Evolutionary conservation across 2,888 invertebrate genomes (phyloP), one percentile per base, ranked within the genome.

Genomic region (Zele albiditarsus): DNA sequence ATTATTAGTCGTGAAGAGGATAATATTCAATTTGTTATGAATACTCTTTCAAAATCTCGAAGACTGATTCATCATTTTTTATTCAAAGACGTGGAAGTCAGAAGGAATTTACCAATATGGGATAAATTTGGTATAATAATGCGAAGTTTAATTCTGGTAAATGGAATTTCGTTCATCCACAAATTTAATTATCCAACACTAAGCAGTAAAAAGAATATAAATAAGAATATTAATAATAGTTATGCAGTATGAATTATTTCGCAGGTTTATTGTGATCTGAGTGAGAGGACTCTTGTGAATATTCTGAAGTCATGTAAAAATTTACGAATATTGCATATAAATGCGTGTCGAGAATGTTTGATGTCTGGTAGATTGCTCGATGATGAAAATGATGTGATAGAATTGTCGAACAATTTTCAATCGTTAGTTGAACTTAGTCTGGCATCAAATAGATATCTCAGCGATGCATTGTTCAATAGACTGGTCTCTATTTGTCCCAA

Each of bases 331-430:
- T 89, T 95, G 23, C 91, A 92, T 66, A 91, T 95, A 70, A 91
- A 92, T 78, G 91, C 91, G 72, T 95, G 94, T 82, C 92, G 93
- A 82, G 93, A 94, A 74, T 90, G 95, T 25, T 93, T 95, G 78
- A 95, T 95, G 94, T 93, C 94, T 1, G 95, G 95, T 2, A 91
- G 92, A 16, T 89, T 95, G 57, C 85, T 95, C 57, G 93, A 93
- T 82, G 91, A 92, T 38, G 90, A 91, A 67, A 89, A 91, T 14
- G 93, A 94, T 80, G 90, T 92, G 1, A 88, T 91, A 53, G 83
- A 90, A 65, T 86, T 90, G 16, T 78, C 80, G 3, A 85, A 90
- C 46, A 90, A 89, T 68, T 89, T 92, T 25, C 89, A 90, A 74
- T 91, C 91, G 77, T 89, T 95, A 14, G 91, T 90, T 77, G 90